phyloP scores from a whole-genome alignment of 2,113 vertebrate genomes.

The Cynopterus brachyotis region DNA sequence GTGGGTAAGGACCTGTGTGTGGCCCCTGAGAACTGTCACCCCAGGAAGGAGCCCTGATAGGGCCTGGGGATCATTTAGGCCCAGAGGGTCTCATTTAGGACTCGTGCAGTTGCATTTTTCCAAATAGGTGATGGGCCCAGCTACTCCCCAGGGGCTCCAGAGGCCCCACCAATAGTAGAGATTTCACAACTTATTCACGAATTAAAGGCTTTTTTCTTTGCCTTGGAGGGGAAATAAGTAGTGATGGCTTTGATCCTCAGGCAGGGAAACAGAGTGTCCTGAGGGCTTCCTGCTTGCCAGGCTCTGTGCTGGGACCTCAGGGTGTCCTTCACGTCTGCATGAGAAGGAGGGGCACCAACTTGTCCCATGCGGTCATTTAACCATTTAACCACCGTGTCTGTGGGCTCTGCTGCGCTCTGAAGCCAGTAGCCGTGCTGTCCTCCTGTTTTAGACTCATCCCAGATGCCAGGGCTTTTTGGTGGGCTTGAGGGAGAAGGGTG shows the following conservation, averaged over 20 bases:
- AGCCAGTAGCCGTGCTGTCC: fast-evolving
- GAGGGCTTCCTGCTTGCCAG: background rate
- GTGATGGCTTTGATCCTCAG: background rate
- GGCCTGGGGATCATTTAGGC: background rate
- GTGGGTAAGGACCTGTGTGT: slow-evolving; percentile 51
- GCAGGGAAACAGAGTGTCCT: fast-evolving
- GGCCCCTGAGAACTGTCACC: background rate
- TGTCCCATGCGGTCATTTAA: fast-evolving
- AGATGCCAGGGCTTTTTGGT: too few relatives aligned
- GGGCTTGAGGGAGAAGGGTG: background rate
- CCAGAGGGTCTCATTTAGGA: background rate
- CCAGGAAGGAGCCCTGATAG: fast-evolving
- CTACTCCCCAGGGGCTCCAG: background rate
- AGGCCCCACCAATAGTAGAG: too few relatives aligned
- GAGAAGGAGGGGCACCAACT: background rate
- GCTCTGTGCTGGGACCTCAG: background rate
- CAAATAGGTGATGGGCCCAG: background rate
- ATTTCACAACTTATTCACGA: background rate
- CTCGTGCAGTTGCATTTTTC: background rate
- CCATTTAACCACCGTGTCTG: fast-evolving
- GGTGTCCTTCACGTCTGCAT: fast-evolving
- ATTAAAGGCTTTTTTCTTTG: background rate
- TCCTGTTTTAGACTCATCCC: background rate
- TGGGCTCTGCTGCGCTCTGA: fast-evolving
- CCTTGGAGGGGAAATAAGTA: background rate